Base-by-base conservation (phyloP, 2,797 vertebrate species). In the Gastrophryne carolinensis region DNA sequence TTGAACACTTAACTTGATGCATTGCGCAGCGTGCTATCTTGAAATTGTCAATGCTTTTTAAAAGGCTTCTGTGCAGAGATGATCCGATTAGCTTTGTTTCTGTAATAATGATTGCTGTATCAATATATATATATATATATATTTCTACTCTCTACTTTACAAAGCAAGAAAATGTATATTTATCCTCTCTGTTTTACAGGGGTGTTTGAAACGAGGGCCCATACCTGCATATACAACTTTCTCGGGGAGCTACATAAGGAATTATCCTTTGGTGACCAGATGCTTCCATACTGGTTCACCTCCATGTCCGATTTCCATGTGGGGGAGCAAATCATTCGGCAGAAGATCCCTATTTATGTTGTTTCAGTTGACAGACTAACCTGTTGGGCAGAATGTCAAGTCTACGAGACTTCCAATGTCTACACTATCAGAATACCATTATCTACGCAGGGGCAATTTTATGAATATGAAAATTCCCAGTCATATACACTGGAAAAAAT, bases 221-320 rank as follows among this genome's bases (percentile, higher is more conserved):
- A 88, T 34, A 17, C 68, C 0, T 75, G 80, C 69, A 81, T 86
- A 0, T 89, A 86, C 52, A 54, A 2, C 1, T 84, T 90, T 1
- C 6, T 95, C 9, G 85, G 88, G 71, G 89, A 93, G 61, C 86
- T 96, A 71, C 1, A 92, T 60, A 82, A 77, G 15, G 77, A 90
- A 29, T 53, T 84, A 47, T 84, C 86, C 0, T 58, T 78, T 7
- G 83, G 73, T 8, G 58, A 84, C 32, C 81, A 82, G 0, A 82
- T 80, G 27, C 68, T 82, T 57, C 88, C 90, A 9, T 86, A 93
- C 72, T 82, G 73, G 58, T 95, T 95, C 83, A 78, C 75, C 69
- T 88, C 84, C 13, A 39, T 4, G 8, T 32, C 70, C 27, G 87
- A 87, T 39, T 79, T 95, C 23, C 71, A 29, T 3, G 21, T 91